Conservation (phyloP, 2,888 invertebrate species). For the Pemphredon lugubris region DNA sequence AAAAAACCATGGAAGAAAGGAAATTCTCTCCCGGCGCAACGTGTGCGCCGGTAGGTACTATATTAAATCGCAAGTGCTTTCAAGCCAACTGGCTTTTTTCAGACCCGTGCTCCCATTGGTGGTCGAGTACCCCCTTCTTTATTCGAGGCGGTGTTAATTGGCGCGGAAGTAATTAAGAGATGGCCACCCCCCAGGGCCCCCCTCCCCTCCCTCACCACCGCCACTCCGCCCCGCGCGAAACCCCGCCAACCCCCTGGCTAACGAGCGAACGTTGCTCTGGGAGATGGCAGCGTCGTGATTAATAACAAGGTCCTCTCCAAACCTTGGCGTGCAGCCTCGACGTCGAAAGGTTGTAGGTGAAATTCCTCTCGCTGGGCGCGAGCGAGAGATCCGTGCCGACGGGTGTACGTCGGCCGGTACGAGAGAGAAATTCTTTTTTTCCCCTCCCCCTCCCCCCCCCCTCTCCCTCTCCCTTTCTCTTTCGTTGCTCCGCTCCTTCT, state of each 20-base stretch:
- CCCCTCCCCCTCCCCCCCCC: background rate
- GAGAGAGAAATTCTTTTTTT: slow-evolving; percentile 22
- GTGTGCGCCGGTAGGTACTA: slow-evolving; percentile 13
- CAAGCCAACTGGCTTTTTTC: slow-evolving; percentile 60
- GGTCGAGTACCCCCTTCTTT: slow-evolving; percentile 67
- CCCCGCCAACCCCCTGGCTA: slow-evolving; percentile 67
- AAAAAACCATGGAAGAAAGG: no score
- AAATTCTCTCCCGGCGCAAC: no score
- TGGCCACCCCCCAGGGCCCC: slow-evolving; percentile 68
- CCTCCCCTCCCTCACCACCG: slow-evolving; percentile 44
- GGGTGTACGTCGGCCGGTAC: slow-evolving; percentile 17
- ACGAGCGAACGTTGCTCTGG: slow-evolving; percentile 75
- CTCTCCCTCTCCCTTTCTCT: background rate
- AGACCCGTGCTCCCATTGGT: slow-evolving; percentile 64
- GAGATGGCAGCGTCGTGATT: slow-evolving; percentile 78
- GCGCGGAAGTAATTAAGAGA: slow-evolving; percentile 80
- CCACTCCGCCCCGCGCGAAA: no score
- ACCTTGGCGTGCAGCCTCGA: slow-evolving; percentile 68
- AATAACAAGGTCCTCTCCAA: slow-evolving; percentile 78
- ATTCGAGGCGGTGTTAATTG: slow-evolving; percentile 76
- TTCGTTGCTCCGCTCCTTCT: slow-evolving; percentile 3
- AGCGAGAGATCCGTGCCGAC: slow-evolving; percentile 14
- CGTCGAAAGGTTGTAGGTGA: slow-evolving; percentile 73
- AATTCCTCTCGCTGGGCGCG: slow-evolving; percentile 61
- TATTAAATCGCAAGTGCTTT: slow-evolving; percentile 62